Percentiles rank a stretch among this genome's conserved stretches.
Evolutionary conservation across 2,113 vertebrate species (phyloP).

Genomic region (Podarcis cretensis): DNA sequence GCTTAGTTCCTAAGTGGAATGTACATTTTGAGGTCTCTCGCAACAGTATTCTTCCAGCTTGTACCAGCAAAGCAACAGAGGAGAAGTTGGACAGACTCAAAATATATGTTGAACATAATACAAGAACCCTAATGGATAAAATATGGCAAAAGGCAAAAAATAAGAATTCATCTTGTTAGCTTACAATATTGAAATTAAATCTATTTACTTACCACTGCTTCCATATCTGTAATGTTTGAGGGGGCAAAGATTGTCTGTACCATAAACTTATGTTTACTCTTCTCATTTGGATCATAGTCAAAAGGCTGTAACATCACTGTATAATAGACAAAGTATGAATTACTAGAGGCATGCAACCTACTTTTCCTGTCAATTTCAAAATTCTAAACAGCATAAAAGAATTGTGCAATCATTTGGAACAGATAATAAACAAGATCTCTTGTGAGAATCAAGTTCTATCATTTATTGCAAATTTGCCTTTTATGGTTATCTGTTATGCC

Average conservation of each 20-base stretch:
- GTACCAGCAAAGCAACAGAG: neutral
- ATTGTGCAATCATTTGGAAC: neutral
- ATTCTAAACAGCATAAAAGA: neutral
- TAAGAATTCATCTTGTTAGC: neutral
- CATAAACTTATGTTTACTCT: slow-evolving; percentile 99
- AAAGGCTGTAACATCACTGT: slow-evolving; percentile 98
- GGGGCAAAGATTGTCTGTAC: slow-evolving; percentile 99
- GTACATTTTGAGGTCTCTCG: neutral
- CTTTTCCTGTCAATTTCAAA: neutral
- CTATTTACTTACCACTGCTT: slow-evolving; percentile 89
- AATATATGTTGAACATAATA: neutral
- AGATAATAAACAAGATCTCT: neutral
- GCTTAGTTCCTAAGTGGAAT: neutral
- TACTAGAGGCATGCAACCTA: neutral
- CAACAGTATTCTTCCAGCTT: neutral
- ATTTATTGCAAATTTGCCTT: neutral
- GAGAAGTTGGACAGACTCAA: neutral
- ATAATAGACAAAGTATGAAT: slow-evolving; percentile 51
- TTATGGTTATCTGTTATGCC: neutral
- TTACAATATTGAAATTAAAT: neutral
- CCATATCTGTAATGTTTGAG: slow-evolving; percentile 89
- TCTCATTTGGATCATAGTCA: slow-evolving; percentile 98
- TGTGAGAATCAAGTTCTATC: neutral
- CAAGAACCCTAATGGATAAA: neutral
- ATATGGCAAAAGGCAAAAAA: neutral